These are phyloP conservation scores for Palythoa caribaeorum DNA, from an alignment of 92 coral and sea anemone species.

Conservation along the genomic window DNA sequence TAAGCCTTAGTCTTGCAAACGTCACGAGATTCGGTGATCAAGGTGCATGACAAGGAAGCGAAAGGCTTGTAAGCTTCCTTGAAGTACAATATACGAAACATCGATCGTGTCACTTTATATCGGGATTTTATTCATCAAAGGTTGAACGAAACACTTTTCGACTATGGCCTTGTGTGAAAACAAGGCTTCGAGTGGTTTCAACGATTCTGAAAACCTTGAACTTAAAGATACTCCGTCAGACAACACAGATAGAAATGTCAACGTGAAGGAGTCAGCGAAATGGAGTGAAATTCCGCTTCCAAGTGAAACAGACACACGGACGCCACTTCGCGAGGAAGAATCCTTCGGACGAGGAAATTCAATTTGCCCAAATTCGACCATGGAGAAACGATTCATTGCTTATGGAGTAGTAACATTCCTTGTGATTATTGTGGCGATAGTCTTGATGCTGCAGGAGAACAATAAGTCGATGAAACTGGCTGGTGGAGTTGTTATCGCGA, in stretches of 20 bases:
- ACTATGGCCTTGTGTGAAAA: conserved; percentile 32
- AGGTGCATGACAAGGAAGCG: neutral
- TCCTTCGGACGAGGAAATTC: neutral
- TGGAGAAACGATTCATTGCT: conserved; percentile 43
- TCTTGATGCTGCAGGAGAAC: conserved; percentile 35
- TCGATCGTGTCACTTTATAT: neutral
- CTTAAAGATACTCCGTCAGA: neutral
- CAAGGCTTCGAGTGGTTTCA: neutral
- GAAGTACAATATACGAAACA: neutral
- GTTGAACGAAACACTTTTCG: neutral
- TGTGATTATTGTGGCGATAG: conserved; percentile 30
- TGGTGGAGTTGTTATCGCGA: conserved; percentile 28
- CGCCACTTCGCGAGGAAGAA: conserved; percentile 2
- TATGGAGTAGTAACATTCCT: conserved; percentile 18
- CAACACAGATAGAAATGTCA: neutral
- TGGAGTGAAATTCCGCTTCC: conserved; percentile 14
- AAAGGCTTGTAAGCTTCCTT: neutral
- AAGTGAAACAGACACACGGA: neutral
- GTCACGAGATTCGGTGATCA: neutral
- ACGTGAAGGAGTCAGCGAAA: neutral
- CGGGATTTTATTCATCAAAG: neutral
- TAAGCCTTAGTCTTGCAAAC: neutral
- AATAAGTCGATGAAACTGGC: conserved; percentile 24
- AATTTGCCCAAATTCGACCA: conserved; percentile 36
- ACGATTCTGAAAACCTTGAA: conserved; percentile 20